Conservation (phyloP, 2,113 vertebrate species). For the Axis porcinus region DNA sequence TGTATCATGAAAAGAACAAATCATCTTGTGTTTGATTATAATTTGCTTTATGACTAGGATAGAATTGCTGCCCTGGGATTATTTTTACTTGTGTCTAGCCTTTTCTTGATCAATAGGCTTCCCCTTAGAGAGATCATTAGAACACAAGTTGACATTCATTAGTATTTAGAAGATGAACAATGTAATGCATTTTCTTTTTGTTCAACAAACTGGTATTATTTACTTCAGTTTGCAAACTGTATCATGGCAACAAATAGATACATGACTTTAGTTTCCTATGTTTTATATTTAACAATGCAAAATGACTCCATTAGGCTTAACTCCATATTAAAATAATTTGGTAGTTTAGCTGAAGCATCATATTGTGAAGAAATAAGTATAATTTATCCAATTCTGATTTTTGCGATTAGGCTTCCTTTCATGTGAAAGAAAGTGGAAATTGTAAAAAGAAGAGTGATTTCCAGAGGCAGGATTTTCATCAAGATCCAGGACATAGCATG, state of each 20-base stretch:
- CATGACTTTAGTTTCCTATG: not conserved
- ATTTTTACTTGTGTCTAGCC: not conserved
- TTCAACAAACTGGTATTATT: constrained; percentile 47
- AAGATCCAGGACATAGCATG: constrained; percentile 79
- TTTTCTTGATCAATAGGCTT: constrained; percentile 36
- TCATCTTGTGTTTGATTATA: constrained; percentile 53
- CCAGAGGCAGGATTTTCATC: constrained; percentile 75
- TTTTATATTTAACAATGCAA: constrained; percentile 40
- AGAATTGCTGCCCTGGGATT: constrained; percentile 48
- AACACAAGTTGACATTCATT: constrained; percentile 58
- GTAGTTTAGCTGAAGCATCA: not conserved
- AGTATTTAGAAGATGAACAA: constrained; percentile 67
- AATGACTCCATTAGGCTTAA: constrained; percentile 19
- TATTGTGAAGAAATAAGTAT: constrained; percentile 1
- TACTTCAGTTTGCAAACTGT: constrained; percentile 47
- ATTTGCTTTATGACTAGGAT: constrained; percentile 52
- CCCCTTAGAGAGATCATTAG: constrained; percentile 52
- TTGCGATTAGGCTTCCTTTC: not conserved
- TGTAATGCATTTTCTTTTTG: constrained; percentile 48
- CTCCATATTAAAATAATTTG: constrained; percentile 6
- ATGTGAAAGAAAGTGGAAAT: constrained; percentile 57
- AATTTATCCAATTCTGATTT: not conserved
- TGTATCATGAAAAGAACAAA: constrained; percentile 38
- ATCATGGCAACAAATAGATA: constrained; percentile 43
- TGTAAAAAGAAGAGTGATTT: constrained; percentile 76